These are phyloP conservation scores for Deroptyus accipitrinus DNA, from an alignment of 2,113 vertebrate species.

Conservation along the genomic window DNA sequence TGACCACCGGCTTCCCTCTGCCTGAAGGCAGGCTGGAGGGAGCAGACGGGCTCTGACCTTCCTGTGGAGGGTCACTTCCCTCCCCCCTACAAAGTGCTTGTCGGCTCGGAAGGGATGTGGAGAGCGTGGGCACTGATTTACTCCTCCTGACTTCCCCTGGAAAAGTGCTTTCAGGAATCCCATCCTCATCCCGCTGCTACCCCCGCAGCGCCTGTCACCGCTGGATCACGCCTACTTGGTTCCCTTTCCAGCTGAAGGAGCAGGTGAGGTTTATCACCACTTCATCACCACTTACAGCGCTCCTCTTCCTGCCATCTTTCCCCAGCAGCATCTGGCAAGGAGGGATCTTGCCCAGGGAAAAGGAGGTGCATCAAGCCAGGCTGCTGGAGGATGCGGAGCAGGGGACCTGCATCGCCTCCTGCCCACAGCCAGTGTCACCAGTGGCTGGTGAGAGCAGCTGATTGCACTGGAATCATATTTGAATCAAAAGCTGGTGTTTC, in stretches of 20 bases:
- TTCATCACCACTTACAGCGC: not conserved
- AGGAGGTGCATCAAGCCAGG: not conserved
- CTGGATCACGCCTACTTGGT: not conserved
- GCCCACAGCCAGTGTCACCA: not conserved
- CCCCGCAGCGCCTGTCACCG: not conserved
- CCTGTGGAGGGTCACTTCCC: not conserved
- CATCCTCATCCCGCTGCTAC: not conserved
- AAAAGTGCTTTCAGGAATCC: conserved; percentile 58
- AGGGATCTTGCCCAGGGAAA: not conserved
- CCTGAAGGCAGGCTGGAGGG: not conserved
- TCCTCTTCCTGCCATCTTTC: not conserved
- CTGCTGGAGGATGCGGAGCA: not conserved
- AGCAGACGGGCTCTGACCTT: not conserved
- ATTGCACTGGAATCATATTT: not conserved
- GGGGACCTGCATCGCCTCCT: not conserved
- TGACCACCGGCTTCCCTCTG: conserved; percentile 2
- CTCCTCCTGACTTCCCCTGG: conserved; percentile 15
- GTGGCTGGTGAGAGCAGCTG: not conserved
- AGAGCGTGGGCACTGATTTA: conserved; percentile 9
- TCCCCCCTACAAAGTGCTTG: conserved; percentile 17
- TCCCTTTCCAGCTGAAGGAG: conserved; percentile 13
- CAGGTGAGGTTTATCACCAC: not conserved
- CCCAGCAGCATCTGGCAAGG: not conserved
- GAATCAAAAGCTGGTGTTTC: not conserved
- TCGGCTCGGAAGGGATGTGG: not conserved